Evolutionary conservation across 2,797 vertebrate species (phyloP).

Genomic region (Channallabes apus): DNA sequence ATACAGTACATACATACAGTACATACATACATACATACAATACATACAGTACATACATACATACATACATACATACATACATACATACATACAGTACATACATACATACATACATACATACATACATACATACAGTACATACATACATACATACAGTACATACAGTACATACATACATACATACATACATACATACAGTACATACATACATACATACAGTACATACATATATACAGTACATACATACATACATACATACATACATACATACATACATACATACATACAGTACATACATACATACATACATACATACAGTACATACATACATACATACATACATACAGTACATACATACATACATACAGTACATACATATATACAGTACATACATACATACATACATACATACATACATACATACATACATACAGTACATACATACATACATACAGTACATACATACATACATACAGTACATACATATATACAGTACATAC

Average conservation of each 20-base stretch:
- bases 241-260: conserved; percentile 19
- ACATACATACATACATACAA: conserved; percentile 15
- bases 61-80: conserved; percentile 15
- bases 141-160: conserved; percentile 24
- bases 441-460: conserved; percentile 8
- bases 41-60: conserved; percentile 27
- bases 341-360: conserved; percentile 22
- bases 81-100: too few species aligned
- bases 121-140: conserved; percentile 17
- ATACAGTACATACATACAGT: conserved; percentile 24
- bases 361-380: too few species aligned
- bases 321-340: conserved; percentile 9
- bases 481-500: too few species aligned
- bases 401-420: conserved; percentile 20
- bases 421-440: conserved; percentile 24
- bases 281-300: conserved; percentile 4
- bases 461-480: conserved; percentile 18
- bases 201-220: conserved; percentile 11
- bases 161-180: conserved; percentile 11
- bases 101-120: conserved; percentile 7
- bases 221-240: too few species aligned
- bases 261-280: conserved; percentile 22
- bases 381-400: conserved; percentile 11
- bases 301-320: conserved; percentile 28
- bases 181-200: conserved; percentile 22